phyloP scores from a whole-genome alignment of 2,888 invertebrate genomes.

The Drosophila recens region DNA sequence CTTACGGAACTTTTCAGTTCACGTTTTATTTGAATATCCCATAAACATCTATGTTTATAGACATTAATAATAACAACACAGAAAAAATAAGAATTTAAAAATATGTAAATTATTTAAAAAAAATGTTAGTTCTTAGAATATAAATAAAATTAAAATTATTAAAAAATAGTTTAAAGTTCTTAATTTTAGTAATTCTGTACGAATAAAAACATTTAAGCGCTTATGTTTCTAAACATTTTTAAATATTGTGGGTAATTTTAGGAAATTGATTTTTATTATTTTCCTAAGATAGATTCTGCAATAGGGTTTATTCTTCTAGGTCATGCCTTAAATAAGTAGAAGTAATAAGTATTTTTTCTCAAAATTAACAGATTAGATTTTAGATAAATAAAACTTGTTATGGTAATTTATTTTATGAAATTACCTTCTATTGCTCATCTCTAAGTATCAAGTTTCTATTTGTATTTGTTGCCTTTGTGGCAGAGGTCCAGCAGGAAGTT shows the following conservation, averaged over 20 bases:
- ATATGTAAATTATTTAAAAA: too few species aligned
- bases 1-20: not conserved
- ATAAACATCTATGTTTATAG: not conserved
- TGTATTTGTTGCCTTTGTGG: conserved; percentile 31
- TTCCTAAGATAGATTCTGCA: too few species aligned
- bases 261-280: too few species aligned
- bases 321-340: too few species aligned
- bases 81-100: not conserved
- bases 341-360: not conserved
- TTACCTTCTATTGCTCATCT: conserved; percentile 8
- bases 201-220: too few species aligned
- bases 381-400: not conserved
- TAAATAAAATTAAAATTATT: not conserved
- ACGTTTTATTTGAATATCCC: not conserved
- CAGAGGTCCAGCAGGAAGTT: not conserved
- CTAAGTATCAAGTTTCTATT: conserved; percentile 23
- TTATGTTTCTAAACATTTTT: too few species aligned
- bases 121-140: not conserved
- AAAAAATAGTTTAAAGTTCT: too few species aligned
- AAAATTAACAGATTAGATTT: not conserved
- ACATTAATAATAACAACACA: too few species aligned
- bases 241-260: too few species aligned
- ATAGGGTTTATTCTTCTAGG: too few species aligned
- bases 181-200: too few species aligned
- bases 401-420: not conserved